Percentiles rank a stretch among this genome's conserved stretches.
These are phyloP conservation scores for Rattus norvegicus DNA, from an alignment of 2,113 vertebrate species.

Conservation along the genomic window GRCr8 NC_086039.1:57850001-57850500, in stretches of 20 bases:
- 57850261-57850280: not conserved
- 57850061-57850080: not conserved
- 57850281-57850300: not conserved
- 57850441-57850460: not conserved
- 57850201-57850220: not conserved
- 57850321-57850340: conserved; percentile 8
- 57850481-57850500: not conserved
- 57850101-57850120: conserved; percentile 10
- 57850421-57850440: not conserved
- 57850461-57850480: not conserved
- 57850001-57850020: not conserved
- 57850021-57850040: conserved; percentile 49
- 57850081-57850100: conserved; percentile 35
- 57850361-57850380: conserved; percentile 32
- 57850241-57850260: not conserved
- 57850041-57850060: not conserved
- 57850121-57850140: conserved; percentile 12
- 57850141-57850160: conserved; percentile 26
- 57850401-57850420: conserved; percentile 10
- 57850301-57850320: conserved; percentile 6
- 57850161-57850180: not conserved
- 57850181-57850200: conserved; percentile 12
- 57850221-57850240: not conserved
- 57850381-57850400: conserved; percentile 10
- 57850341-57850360: not conserved